Percentiles rank a stretch among this genome's conserved stretches.
Conservation (phyloP, 1,140 invertebrate species). For the Druon quercuslanigerum region DNA sequence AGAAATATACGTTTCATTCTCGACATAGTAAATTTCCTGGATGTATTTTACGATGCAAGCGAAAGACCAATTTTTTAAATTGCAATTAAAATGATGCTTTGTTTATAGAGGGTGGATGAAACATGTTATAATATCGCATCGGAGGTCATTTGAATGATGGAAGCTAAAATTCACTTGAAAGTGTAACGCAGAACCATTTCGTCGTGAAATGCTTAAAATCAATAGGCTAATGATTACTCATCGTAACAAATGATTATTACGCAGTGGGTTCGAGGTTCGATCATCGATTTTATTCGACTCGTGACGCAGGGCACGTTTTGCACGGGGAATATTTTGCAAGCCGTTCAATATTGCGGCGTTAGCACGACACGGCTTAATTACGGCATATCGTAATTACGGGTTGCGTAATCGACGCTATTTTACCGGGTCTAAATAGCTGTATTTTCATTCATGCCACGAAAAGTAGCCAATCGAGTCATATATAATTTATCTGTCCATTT, state of each 20-base stretch:
- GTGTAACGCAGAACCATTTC: conserved; percentile 4
- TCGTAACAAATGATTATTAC: conserved; percentile 37
- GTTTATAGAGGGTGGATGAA: conserved; percentile 10
- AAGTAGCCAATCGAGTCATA: conserved; percentile 18
- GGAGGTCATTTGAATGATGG: conserved; percentile 23
- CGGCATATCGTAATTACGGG: conserved; percentile 46
- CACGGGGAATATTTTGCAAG: conserved; percentile 36
- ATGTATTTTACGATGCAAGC: neutral
- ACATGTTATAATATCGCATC: conserved; percentile 1
- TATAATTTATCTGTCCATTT: conserved; percentile 26
- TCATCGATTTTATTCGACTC: conserved; percentile 38
- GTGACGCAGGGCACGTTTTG: conserved; percentile 32
- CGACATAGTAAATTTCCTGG: neutral
- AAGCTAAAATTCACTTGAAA: conserved; percentile 22
- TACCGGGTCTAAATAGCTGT: conserved; percentile 41
- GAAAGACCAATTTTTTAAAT: neutral
- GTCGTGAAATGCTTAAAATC: conserved; percentile 29
- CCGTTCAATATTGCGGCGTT: conserved; percentile 32
- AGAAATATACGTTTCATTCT: no score
- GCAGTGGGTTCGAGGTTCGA: conserved; percentile 2
- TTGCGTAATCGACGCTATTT: conserved; percentile 48
- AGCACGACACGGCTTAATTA: conserved; percentile 50
- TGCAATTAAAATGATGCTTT: conserved; percentile 3
- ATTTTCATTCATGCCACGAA: conserved; percentile 36
- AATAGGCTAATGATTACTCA: conserved; percentile 37